Conservation (phyloP, 2,888 invertebrate species). For the Trisateles emortualis region DNA sequence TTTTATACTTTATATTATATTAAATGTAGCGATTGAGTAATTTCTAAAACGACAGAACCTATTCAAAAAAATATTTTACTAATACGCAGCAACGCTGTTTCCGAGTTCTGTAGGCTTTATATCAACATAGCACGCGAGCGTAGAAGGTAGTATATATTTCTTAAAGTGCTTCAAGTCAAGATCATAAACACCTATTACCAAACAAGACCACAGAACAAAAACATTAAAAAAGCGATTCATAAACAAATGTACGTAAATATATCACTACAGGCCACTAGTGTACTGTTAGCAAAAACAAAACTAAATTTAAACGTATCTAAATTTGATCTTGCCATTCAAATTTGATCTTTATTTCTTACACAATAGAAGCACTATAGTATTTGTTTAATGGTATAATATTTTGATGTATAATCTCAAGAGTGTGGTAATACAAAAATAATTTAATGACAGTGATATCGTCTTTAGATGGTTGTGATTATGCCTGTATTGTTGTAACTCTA, state of each 20-base stretch:
- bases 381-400: neutral
- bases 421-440: slow-evolving; percentile 61
- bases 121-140: too few relatives aligned
- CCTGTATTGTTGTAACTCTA: slow-evolving; percentile 48
- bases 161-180: slow-evolving; percentile 5
- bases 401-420: slow-evolving; percentile 35
- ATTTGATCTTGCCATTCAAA: slow-evolving; percentile 14
- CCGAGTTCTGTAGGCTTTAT: too few relatives aligned
- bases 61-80: too few relatives aligned
- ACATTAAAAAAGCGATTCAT: slow-evolving; percentile 18
- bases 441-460: slow-evolving; percentile 62
- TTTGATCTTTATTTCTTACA: slow-evolving; percentile 20
- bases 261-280: slow-evolving; percentile 40
- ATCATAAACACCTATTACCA: slow-evolving; percentile 16
- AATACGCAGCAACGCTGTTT: too few relatives aligned
- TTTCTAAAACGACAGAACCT: too few relatives aligned
- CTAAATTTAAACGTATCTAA: slow-evolving; percentile 22
- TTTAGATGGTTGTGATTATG: slow-evolving; percentile 56
- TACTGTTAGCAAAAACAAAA: slow-evolving; percentile 63
- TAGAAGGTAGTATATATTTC: slow-evolving; percentile 4
- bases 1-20: too few relatives aligned
- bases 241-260: slow-evolving; percentile 39
- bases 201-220: slow-evolving; percentile 17
- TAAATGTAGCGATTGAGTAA: too few relatives aligned
- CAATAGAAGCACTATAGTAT: neutral